phyloP scores from a whole-genome alignment of 1,140 invertebrate genomes.

The Zophobas morio region DNA sequence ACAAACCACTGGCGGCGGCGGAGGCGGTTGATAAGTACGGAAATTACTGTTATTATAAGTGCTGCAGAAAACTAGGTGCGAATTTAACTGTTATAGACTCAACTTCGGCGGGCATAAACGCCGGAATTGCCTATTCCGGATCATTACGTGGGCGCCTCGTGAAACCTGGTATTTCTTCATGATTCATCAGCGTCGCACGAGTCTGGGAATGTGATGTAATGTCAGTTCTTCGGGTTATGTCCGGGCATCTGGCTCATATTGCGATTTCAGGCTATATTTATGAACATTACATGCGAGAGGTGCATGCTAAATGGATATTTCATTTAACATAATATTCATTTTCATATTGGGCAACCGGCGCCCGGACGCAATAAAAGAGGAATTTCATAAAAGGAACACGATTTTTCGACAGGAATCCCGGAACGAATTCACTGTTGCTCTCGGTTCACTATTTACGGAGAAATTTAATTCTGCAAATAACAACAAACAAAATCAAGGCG shows the following conservation, averaged over 20 bases:
- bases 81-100: slow-evolving; percentile 31
- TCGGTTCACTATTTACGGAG: too few species aligned
- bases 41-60: slow-evolving; percentile 55
- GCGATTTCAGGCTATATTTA: slow-evolving; percentile 56
- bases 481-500: too few species aligned
- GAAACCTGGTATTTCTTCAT: slow-evolving; percentile 56
- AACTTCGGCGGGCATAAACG: neutral
- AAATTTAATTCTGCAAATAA: too few species aligned
- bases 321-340: slow-evolving; percentile 41
- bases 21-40: slow-evolving; percentile 52
- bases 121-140: slow-evolving; percentile 37
- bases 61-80: slow-evolving; percentile 45
- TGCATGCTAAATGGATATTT: slow-evolving; percentile 58
- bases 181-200: slow-evolving; percentile 56
- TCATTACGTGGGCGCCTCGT: slow-evolving; percentile 35
- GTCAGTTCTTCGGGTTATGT: slow-evolving; percentile 57
- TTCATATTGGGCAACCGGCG: too few species aligned
- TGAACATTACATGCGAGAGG: slow-evolving; percentile 58
- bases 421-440: too few species aligned
- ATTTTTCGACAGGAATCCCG: too few species aligned
- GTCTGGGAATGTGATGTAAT: slow-evolving; percentile 61
- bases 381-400: too few species aligned
- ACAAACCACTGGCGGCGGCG: slow-evolving; percentile 53
- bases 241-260: slow-evolving; percentile 58
- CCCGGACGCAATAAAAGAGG: too few species aligned